phyloP scores from a whole-genome alignment of 2,797 vertebrate genomes.

The Molossus molossus region DNA sequence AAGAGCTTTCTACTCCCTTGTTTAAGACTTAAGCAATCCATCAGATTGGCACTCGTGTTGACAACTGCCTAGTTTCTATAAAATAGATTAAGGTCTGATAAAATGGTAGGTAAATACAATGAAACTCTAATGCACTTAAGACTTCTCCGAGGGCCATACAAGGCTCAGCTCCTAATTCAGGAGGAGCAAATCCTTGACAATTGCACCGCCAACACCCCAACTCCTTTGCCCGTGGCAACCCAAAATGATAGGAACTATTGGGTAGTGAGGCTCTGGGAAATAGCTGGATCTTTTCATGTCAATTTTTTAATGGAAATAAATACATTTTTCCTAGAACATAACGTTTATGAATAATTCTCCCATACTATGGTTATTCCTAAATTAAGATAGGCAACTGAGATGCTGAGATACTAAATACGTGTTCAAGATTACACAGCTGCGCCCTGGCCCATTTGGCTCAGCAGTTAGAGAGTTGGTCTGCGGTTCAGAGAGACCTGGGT shows the following conservation, averaged over 20 bases:
- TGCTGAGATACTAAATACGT: not conserved
- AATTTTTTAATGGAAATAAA: not conserved
- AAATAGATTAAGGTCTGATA: not conserved
- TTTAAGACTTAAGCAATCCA: not conserved
- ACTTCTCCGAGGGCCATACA: not conserved
- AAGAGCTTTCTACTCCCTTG: not conserved
- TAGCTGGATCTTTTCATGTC: not conserved
- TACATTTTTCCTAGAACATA: not conserved
- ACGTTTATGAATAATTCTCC: constrained; percentile 6
- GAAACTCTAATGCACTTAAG: not conserved
- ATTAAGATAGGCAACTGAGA: not conserved
- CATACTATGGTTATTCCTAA: not conserved
- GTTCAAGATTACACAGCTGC: not conserved
- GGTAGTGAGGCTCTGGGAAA: not conserved
- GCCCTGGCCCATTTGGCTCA: too few species aligned
- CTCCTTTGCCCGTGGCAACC: not conserved
- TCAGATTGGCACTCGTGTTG: not conserved
- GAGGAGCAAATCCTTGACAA: not conserved
- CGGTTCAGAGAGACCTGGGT: too few species aligned
- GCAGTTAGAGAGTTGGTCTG: too few species aligned
- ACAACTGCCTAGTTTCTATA: not conserved
- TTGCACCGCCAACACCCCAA: not conserved
- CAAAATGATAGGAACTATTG: not conserved
- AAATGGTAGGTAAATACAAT: constrained; percentile 31
- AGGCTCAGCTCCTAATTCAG: not conserved